Base-by-base conservation (phyloP, 92 coral and sea anemone genomes). In the Umimayanthus kanabou region DNA sequence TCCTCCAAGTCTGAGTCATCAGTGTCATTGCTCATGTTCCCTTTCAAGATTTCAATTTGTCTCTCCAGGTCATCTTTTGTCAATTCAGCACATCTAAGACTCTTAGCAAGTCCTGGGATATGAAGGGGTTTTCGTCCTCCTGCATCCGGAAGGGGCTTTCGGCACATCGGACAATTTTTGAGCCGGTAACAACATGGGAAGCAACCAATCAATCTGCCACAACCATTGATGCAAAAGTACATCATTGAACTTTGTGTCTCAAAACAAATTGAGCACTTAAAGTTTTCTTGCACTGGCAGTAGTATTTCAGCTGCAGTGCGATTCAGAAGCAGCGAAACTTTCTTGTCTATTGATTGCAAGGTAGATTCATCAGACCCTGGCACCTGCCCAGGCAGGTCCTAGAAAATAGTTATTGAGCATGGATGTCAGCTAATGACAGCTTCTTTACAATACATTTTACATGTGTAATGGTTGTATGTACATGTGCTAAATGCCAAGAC, bases 41-140 rank as follows among this genome's bases (percentile, higher is more conserved):
- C 70, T 53, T 47, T 80, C 10, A 50, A 20, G 0, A 29, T 61
- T 42, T 50, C 67, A 7, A 23, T 80, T 80, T 80, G 69, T 43
- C 9, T 23, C 10, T 80, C 84, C 2, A 80, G 33, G 16, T 80
- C 65, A 22, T 80, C 84, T 9, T 29, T 50, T 6, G 84, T 49
- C 25, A 80, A 6, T 53, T 80, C 84, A 15, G 37, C 18, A 7
- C 9, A n/a, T 15, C 26, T 33, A 20, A 61, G 4, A 39, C 66
- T 80, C 39, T 10, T 47, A 11, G 84, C 84, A 45, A 80, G 84
- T 18, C 84, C 84, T 20, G 84, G 84, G 26, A 80, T 25, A 23
- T 16, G 26, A 23, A 80, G 69, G 22, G 84, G 84, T 61, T 61
- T 80, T n/a, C 84, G 5, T 20, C 13, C 18, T 9, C 22, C 84